Evolutionary conservation across 2,888 invertebrate genomes (phyloP), one percentile per base, ranked within the genome.

Genomic region (Agriopis aurantiaria): DNA sequence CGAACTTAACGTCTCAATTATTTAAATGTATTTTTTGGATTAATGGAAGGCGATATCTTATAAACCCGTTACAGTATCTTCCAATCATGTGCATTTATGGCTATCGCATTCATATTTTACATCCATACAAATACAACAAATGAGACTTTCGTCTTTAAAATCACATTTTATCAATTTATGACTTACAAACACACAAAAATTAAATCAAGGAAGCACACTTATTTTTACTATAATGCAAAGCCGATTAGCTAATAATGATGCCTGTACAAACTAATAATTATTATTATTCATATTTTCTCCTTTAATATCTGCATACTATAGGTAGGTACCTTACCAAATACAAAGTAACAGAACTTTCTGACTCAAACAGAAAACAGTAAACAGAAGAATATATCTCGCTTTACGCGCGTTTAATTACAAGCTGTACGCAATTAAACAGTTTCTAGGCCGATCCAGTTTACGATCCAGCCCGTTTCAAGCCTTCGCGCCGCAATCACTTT

Each of bases 391-490:
- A 78, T 80, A 83, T 80, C 78, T 81, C 76, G 78, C 78, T 85
- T 85, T 83, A 86, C 82, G 85, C 83, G 82, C 83, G 85, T 86
- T 88, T 88, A 86, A 88, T 87, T 84, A 82, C 84, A 81, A 80
- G 82, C 81, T 83, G 82, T 82, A 82, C 81, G 84, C 86, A 90
- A 91, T 91, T 89, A 90, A 89, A 88, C 89, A 86, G 85, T 88
- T 88, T 84, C 87, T 87, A 85, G 85, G 85, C 86, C 87, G 87
- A 90, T 89, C 87, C 81, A 83, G 84, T 91, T 91, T 91, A 92
- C 91, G 91, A 82, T 85, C 83, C 82, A 71, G 60, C 83, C 80
- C 80, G 80, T 81, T 84, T 77, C 78, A 84, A 83, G 87, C 85
- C 87, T 88, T 86, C 86, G 85, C 86, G 87, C 88, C 87, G 82